These are phyloP conservation scores for Theonella swinhoei DNA, from an alignment of 37 sponge, comb jelly and placozoan species.

Conservation along the genomic window DNA sequence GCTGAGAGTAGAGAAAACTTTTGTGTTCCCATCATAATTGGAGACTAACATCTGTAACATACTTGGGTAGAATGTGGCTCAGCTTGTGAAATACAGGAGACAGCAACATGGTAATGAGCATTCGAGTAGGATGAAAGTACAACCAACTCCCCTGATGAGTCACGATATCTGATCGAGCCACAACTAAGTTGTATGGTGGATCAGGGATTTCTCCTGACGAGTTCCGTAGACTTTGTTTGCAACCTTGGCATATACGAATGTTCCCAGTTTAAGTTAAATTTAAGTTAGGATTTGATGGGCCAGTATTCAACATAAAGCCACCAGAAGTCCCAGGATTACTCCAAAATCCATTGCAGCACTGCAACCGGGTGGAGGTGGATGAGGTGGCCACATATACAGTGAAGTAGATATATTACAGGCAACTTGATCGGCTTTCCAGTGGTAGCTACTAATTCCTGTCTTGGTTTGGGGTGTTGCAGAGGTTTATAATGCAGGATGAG, in stretches of 20 bases:
- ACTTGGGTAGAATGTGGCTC: not conserved
- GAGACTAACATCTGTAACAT: not conserved
- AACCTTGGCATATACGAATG: slow-evolving; percentile 27
- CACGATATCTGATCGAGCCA: slow-evolving; percentile 15
- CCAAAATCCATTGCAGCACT: not conserved
- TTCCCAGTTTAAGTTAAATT: slow-evolving; percentile 17
- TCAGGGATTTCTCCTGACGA: slow-evolving; percentile 10
- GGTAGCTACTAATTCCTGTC: not conserved
- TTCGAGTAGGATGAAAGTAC: not conserved
- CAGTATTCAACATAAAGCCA: not conserved
- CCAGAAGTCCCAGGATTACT: not conserved
- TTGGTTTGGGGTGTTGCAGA: not conserved
- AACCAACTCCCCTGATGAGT: not conserved
- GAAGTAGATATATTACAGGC: slow-evolving; percentile 9
- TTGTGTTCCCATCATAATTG: not conserved
- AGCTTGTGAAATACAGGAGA: not conserved
- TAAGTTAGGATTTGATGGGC: slow-evolving; percentile 9
- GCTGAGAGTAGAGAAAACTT: not conserved
- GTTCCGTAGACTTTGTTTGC: not conserved
- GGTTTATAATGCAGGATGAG: not conserved
- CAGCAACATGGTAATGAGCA: slow-evolving; percentile 2
- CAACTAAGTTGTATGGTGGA: slow-evolving; percentile 20
- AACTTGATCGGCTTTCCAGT: slow-evolving; percentile 10
- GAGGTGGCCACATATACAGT: not conserved
- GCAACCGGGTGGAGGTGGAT: not conserved